A percentile compares a stretch with the other conserved stretches of the same genome.
Conservation (phyloP, 1,140 invertebrate species). For the Tetramorium alpestre region DNA sequence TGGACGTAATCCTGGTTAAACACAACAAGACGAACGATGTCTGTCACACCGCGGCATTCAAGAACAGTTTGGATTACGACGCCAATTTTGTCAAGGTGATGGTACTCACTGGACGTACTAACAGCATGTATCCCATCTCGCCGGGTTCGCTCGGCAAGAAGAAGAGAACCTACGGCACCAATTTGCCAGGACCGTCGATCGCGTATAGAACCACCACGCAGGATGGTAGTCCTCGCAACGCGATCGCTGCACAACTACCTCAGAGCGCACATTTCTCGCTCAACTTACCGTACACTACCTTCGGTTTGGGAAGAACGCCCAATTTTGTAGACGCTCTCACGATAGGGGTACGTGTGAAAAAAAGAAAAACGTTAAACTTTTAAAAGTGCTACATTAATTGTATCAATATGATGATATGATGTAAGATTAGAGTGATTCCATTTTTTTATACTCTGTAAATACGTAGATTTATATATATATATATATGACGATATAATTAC, state of each 20-base stretch:
- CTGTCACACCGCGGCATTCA: constrained; percentile 90
- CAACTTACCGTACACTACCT: constrained; percentile 97
- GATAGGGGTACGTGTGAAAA: constrained; percentile 89
- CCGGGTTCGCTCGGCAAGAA: constrained; percentile 91
- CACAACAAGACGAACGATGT: constrained; percentile 85
- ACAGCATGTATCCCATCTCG: constrained; percentile 89
- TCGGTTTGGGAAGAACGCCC: constrained; percentile 97
- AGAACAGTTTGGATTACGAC: constrained; percentile 96
- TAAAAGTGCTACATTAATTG: background rate
- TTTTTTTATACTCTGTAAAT: background rate
- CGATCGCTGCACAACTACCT: constrained; percentile 94
- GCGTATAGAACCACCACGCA: constrained; percentile 94
- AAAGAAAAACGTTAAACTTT: constrained; percentile 6
- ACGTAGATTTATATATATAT: background rate
- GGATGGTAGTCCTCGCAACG: constrained; percentile 91
- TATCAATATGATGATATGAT: background rate
- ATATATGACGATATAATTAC: background rate
- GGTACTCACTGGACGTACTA: constrained; percentile 94
- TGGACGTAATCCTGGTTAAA: constrained; percentile 93
- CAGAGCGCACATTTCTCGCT: constrained; percentile 97
- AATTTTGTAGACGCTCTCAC: constrained; percentile 98
- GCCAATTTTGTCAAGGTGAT: constrained; percentile 98
- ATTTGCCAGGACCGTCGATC: constrained; percentile 95
- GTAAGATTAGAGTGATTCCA: background rate
- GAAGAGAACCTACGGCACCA: constrained; percentile 94